Evolutionary conservation across 2,888 invertebrate genomes (phyloP), one percentile per base, ranked within the genome.

Genomic region (Brachypterus glaber): DNA sequence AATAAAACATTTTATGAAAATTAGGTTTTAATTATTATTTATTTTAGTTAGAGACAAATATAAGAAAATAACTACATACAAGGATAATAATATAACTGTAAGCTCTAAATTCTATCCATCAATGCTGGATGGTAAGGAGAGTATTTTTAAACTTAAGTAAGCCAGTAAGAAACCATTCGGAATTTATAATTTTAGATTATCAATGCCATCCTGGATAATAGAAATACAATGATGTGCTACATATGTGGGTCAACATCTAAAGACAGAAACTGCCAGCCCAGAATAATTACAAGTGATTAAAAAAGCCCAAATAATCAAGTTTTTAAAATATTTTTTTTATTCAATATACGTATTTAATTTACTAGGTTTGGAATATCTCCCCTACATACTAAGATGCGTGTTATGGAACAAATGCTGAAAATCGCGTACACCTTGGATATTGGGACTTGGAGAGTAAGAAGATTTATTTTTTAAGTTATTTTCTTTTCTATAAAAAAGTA

Each of bases 241-340:
- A 27, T 27, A 27, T 27, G 21, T 27, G 27, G 27, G 12, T 27
- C 21, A 21, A 21, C 21, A 21, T 9, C 21, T 7, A 21, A 5
- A 21, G 9, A 21, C 9, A 5, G 21, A 21, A 5, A 21, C 7
- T 21, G 21, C 9, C 9, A 21, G 21, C 21, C 5, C 21, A 5
- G 9, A 21, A 21, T 21, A 21, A 5, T 5, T 5, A 21, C 5
- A 7, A 21, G 21, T 21, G 21, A 7, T n/a, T n/a, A n/a, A n/a
- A n/a, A n/a, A n/a, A n/a, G n/a, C n/a, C n/a, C n/a, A n/a, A n/a
- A n/a, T n/a, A n/a, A 21, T 21, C 5, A 21, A 7, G 5, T 7
- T 21, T 21, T 7, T 21, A 7, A 21, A 21, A 7, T 7, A 21
- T 21, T 21, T 21, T 7, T 21, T 7, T 7, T 21, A 7, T 7